Evolutionary conservation across 2,113 vertebrate genomes (phyloP).

Genomic region (Calcarius ornatus): DNA sequence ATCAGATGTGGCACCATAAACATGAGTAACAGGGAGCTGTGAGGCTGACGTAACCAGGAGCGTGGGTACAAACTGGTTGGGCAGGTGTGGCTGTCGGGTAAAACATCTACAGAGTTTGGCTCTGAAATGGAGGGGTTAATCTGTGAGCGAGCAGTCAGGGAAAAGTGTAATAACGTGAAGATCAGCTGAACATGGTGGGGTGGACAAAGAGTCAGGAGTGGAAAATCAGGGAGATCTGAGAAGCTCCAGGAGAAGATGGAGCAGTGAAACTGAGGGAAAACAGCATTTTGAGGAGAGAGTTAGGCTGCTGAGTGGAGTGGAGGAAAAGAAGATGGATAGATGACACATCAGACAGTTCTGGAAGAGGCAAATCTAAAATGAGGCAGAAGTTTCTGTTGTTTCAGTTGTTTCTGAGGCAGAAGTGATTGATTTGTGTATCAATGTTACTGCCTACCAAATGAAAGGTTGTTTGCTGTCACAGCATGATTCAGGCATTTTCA

Average conservation of each 20-base stretch:
- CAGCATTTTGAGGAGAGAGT: neutral
- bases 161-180: neutral
- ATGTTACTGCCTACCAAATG: neutral
- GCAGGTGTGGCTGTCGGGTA: neutral
- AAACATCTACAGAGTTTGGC: neutral
- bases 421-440: neutral
- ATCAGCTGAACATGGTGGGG: neutral
- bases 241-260: neutral
- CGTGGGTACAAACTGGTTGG: conserved; percentile 22
- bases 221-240: neutral
- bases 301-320: neutral
- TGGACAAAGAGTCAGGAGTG: neutral
- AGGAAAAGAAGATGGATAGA: neutral
- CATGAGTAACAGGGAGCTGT: neutral
- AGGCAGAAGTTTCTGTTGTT: neutral
- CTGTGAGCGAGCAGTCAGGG: neutral
- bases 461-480: neutral
- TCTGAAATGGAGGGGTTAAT: neutral
- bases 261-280: neutral
- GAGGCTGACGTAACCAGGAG: neutral
- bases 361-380: neutral
- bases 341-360: neutral
- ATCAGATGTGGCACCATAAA: neutral
- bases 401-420: neutral
- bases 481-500: neutral